Conservation (phyloP, 2,113 vertebrate genomes). For the Rhineura floridana region DNA sequence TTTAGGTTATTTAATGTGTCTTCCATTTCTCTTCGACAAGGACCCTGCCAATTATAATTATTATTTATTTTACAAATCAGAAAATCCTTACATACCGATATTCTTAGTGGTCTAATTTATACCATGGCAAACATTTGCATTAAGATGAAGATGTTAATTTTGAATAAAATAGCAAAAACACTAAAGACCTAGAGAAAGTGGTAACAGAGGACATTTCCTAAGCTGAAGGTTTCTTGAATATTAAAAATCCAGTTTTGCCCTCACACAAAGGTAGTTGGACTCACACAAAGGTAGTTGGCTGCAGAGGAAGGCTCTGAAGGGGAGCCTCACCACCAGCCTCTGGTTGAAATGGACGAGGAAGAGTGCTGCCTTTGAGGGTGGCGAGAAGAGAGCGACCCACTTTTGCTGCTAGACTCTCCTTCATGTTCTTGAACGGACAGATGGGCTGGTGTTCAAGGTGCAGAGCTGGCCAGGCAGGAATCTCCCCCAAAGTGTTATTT, state of each 20-base stretch:
- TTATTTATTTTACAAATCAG: constrained; percentile 35
- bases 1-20: constrained; percentile 89
- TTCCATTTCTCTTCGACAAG: constrained; percentile 93
- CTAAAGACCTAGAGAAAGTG: not conserved
- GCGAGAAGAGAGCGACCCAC: no score
- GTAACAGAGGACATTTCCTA: not conserved
- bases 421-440: no score
- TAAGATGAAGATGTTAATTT: constrained; percentile 12
- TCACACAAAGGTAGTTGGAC: not conserved
- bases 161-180: not conserved
- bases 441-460: no score
- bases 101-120: not conserved
- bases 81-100: constrained; percentile 5
- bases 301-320: no score
- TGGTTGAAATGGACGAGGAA: no score
- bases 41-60: constrained; percentile 78
- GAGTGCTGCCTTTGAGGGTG: no score
- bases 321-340: no score
- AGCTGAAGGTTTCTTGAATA: not conserved
- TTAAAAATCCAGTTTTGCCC: not conserved
- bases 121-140: not conserved
- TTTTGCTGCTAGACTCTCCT: no score
- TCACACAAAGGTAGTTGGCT: no score
- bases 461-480: no score
- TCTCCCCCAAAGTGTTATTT: no score